phyloP scores from a whole-genome alignment of 2,888 invertebrate species.

The Ichneumoninae sp. region DNA sequence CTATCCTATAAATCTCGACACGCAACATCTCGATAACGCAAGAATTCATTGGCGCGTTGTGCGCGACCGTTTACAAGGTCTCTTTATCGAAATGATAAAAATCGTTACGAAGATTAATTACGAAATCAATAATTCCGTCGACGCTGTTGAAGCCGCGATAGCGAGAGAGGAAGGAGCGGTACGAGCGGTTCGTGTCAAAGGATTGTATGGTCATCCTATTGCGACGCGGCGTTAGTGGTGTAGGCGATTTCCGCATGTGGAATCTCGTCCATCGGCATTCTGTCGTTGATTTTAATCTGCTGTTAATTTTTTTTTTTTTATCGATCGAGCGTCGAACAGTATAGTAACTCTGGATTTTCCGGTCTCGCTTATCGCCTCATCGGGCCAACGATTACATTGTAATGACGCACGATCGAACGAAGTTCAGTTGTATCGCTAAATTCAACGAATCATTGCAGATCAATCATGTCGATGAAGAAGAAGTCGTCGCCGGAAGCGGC shows the following conservation, averaged over 20 bases:
- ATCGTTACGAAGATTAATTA: not conserved
- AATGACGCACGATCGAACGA: not conserved
- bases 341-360: constrained; percentile 31
- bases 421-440: not conserved
- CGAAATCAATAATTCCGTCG: not conserved
- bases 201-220: not conserved
- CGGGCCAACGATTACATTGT: constrained; percentile 8
- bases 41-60: not conserved
- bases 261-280: constrained; percentile 28
- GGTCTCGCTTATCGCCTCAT: not conserved
- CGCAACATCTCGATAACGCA: not conserved
- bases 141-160: not conserved
- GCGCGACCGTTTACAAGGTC: not conserved
- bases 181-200: not conserved
- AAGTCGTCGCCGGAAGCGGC: constrained; percentile 68
- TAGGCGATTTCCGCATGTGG: not conserved
- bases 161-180: not conserved
- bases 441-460: constrained; percentile 60
- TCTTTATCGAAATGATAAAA: not conserved
- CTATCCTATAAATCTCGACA: not conserved
- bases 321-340: constrained; percentile 28
- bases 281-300: constrained; percentile 43
- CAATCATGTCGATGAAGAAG: constrained; percentile 70
- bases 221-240: not conserved
- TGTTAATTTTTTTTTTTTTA: not conserved